These are phyloP conservation scores for Myiozetetes cayanensis DNA, from an alignment of 2,113 vertebrate species.

Conservation along the genomic window DNA sequence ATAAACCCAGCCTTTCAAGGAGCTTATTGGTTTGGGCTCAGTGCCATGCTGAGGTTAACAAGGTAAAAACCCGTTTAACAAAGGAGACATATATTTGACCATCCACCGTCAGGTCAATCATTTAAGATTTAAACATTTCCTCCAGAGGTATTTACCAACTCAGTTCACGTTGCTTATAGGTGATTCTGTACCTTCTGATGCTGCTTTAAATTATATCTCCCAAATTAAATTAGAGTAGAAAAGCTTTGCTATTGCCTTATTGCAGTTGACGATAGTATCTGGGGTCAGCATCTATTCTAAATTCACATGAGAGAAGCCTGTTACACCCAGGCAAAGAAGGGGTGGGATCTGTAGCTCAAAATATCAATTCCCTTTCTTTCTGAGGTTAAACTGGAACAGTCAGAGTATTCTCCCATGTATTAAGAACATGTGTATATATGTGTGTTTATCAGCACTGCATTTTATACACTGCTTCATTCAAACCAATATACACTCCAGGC, in stretches of 20 bases:
- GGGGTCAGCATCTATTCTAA: neutral
- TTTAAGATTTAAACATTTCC: slow-evolving; percentile 44
- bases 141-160: slow-evolving; percentile 49
- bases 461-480: neutral
- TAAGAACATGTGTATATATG: neutral
- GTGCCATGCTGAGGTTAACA: slow-evolving; percentile 56
- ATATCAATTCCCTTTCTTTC: neutral
- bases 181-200: slow-evolving; percentile 6
- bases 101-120: slow-evolving; percentile 28
- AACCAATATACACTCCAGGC: neutral
- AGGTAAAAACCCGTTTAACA: slow-evolving; percentile 53
- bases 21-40: slow-evolving; percentile 58
- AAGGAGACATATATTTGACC: slow-evolving; percentile 46
- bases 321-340: neutral
- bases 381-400: neutral
- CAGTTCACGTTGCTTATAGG: neutral
- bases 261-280: neutral
- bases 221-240: slow-evolving; percentile 26
- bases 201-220: slow-evolving; percentile 21
- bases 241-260: neutral
- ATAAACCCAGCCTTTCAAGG: slow-evolving; percentile 36
- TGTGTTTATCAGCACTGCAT: neutral
- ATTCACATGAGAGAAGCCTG: neutral
- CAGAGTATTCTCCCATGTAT: neutral
- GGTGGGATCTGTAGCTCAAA: neutral